A percentile compares a stretch with the other conserved stretches of the same genome.
phyloP scores from a whole-genome alignment of 2,888 invertebrate species.

The Microplitis deprimator region DNA sequence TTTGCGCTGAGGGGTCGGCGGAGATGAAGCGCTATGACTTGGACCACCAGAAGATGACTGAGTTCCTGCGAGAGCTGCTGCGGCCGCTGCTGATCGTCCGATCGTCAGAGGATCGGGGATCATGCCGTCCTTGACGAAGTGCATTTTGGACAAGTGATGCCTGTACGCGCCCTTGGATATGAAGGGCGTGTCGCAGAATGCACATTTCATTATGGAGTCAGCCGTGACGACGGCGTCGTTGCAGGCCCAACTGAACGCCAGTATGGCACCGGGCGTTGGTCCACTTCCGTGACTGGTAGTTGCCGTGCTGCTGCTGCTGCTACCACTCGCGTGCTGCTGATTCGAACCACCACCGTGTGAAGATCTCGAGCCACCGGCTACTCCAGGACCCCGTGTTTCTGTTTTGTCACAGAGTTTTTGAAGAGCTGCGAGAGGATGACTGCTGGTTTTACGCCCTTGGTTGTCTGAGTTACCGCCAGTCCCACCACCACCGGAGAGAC shows the following conservation, averaged over 20 bases:
- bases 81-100: slow-evolving; percentile 72
- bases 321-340: slow-evolving; percentile 69
- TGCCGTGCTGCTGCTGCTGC: slow-evolving; percentile 69
- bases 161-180: slow-evolving; percentile 97
- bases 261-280: slow-evolving; percentile 85
- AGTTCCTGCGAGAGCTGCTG: slow-evolving; percentile 65
- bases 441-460: slow-evolving; percentile 79
- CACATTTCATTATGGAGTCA: slow-evolving; percentile 93
- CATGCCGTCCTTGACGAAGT: slow-evolving; percentile 93
- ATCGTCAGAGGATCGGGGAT: slow-evolving; percentile 80
- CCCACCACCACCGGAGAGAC: slow-evolving; percentile 77
- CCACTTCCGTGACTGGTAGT: slow-evolving; percentile 68
- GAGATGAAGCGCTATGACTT: slow-evolving; percentile 63
- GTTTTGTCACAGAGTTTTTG: slow-evolving; percentile 97
- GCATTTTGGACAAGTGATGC: slow-evolving; percentile 96
- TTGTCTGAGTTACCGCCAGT: slow-evolving; percentile 71
- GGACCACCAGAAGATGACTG: slow-evolving; percentile 68
- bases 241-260: slow-evolving; percentile 95
- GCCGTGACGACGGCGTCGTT: slow-evolving; percentile 91
- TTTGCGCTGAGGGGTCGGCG: slow-evolving; percentile 75
- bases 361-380: slow-evolving; percentile 66
- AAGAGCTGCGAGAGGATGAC: slow-evolving; percentile 93
- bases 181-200: slow-evolving; percentile 95
- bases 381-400: slow-evolving; percentile 79
- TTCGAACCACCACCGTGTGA: slow-evolving; percentile 63